Evolutionary conservation across 1,140 invertebrate species (phyloP).

Genomic region (Drosophila nasuta): DNA sequence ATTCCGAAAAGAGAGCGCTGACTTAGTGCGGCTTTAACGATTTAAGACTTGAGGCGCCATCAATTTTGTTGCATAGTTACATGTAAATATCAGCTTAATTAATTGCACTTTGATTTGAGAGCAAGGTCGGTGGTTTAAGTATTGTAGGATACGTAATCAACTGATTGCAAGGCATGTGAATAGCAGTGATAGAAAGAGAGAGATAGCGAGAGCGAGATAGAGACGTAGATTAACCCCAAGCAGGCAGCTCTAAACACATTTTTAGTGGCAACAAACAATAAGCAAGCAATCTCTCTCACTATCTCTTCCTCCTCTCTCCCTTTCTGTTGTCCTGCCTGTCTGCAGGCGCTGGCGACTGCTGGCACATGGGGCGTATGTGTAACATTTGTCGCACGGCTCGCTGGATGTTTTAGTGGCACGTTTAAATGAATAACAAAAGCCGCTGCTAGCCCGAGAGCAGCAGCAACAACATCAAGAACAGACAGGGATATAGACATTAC

Average conservation of each 20-base stretch:
- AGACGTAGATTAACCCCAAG: slow-evolving; percentile 4
- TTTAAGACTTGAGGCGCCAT: neutral
- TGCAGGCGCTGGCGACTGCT: slow-evolving; percentile 6
- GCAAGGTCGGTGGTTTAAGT: slow-evolving; percentile 5
- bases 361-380: slow-evolving; percentile 59
- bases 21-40: neutral
- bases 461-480: neutral
- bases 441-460: slow-evolving; percentile 1
- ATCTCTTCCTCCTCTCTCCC: too few species aligned
- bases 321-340: slow-evolving; percentile 6
- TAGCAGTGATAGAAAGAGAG: neutral
- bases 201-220: neutral
- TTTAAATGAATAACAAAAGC: slow-evolving; percentile 48
- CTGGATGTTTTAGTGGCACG: slow-evolving; percentile 37
- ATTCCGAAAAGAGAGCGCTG: neutral
- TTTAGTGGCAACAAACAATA: slow-evolving; percentile 36
- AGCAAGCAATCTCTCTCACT: neutral
- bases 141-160: neutral
- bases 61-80: neutral
- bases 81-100: slow-evolving; percentile 10
- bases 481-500: slow-evolving; percentile 9
- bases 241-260: slow-evolving; percentile 24
- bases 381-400: slow-evolving; percentile 55
- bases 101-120: slow-evolving; percentile 19
- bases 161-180: slow-evolving; percentile 1